These are phyloP conservation scores for Enteromius viviparus DNA, from an alignment of 2,797 vertebrate genomes.

Conservation along the genomic window DNA sequence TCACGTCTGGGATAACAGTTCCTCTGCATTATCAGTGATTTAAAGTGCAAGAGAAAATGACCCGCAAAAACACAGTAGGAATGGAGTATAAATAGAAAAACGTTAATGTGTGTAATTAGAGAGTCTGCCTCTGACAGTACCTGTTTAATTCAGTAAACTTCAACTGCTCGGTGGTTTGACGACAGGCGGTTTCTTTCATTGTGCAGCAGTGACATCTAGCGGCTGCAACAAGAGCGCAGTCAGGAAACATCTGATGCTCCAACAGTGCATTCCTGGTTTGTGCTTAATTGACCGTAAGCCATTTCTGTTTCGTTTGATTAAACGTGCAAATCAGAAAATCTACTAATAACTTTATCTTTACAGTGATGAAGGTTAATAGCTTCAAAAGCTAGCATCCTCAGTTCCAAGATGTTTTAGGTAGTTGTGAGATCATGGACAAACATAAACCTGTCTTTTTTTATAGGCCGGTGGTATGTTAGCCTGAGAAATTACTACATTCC, in stretches of 20 bases:
- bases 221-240: not conserved
- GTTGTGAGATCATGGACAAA: not conserved
- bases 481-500: slow-evolving; percentile 31
- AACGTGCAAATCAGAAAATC: not conserved
- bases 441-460: slow-evolving; percentile 1
- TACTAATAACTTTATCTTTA: not conserved
- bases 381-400: not conserved
- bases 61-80: not conserved
- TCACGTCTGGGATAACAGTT: not conserved
- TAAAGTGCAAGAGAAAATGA: too few relatives aligned
- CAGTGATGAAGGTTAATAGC: not conserved
- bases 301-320: not conserved
- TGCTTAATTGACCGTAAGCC: not conserved
- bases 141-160: not conserved
- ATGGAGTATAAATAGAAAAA: not conserved
- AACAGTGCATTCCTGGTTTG: not conserved
- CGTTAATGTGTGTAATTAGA: not conserved
- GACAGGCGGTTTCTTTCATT: too few relatives aligned
- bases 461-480: not conserved
- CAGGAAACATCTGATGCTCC: too few relatives aligned
- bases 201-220: slow-evolving; percentile 46
- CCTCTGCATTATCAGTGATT: not conserved
- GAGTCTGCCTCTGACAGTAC: too few relatives aligned
- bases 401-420: not conserved
- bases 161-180: not conserved